Conservation (phyloP, 2,113 vertebrate genomes). For the Rhizomys pruinosus region DNA sequence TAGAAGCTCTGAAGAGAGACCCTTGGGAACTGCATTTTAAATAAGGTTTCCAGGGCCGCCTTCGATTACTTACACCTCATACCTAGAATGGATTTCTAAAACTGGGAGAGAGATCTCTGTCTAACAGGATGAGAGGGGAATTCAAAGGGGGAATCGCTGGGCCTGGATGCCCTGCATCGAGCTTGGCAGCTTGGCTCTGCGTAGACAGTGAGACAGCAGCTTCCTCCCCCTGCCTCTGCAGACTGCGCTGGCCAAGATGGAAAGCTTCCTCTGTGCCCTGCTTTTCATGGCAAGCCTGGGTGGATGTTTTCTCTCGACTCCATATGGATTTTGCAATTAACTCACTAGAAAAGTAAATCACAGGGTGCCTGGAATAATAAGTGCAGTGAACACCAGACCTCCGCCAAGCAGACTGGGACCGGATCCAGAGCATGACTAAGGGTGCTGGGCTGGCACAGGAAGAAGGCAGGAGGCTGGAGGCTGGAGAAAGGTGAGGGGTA, state of each 20-base stretch:
- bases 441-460: conserved; percentile 1
- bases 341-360: conserved; percentile 77
- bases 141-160: not conserved
- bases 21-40: conserved; percentile 18
- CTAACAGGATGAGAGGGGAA: conserved; percentile 14
- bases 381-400: conserved; percentile 37
- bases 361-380: conserved; percentile 36
- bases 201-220: not conserved
- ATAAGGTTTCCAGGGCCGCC: not conserved
- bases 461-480: conserved; percentile 37
- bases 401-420: conserved; percentile 24
- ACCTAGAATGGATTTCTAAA: not conserved
- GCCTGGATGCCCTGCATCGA: not conserved
- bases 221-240: not conserved
- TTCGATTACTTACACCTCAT: conserved; percentile 9
- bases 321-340: conserved; percentile 69
- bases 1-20: not conserved
- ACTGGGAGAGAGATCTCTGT: not conserved
- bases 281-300: conserved; percentile 63
- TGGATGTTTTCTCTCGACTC: conserved; percentile 73
- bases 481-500: not conserved
- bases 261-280: conserved; percentile 69
- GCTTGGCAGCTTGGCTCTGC: not conserved
- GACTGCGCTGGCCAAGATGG: not conserved
- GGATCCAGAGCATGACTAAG: conserved; percentile 63